Evolutionary conservation across 37 sponge, comb jelly and placozoan genomes (phyloP), one percentile per base, ranked within the genome.

Genomic region (Petrosia ficiformis): DNA sequence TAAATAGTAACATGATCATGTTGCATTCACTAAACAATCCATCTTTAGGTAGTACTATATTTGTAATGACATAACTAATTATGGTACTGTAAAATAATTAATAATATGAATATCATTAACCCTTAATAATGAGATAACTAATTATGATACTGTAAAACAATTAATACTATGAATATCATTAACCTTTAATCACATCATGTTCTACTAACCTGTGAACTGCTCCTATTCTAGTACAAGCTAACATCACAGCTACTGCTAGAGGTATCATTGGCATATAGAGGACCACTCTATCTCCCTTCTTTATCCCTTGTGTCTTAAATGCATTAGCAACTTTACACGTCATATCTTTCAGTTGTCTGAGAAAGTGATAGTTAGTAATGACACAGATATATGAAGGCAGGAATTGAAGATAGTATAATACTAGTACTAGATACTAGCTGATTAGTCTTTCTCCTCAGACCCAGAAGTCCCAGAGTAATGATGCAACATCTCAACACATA

Each of bases 141-240:
- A 48, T 14, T 14, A 48, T 48, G 8, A 14, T 48, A 48, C 54
- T 14, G 14, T 48, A 19, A 14, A 19, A 48, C 54, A 8, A 48
- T 48, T 48, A 14, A 19, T 19, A 8, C 54, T 19, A 19, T 48
- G 14, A 19, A 48, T 14, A 8, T 19, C 14, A 19, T 19, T 48
- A 48, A 8, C 54, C 8, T 14, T 48, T 19, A 19, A 48, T 14
- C 54, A 19, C 14, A 14, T 8, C 26, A 26, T 29, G n/a, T n/a
- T 61, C 14, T 31, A 29, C 92, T 42, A 32, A 94, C 95, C 89
- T 85, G 73, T 96, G 96, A 14, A 92, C 73, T 61, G 96, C 96
- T 74, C 96, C 96, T 37, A 96, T 89, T 2, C 96, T 63, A n/a
- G 96, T 90, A 89, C 96, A 96, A 57, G 90, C 96, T 67, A 96